Evolutionary conservation across 2,888 invertebrate genomes (phyloP).

Genomic region (Lottia scabra): DNA sequence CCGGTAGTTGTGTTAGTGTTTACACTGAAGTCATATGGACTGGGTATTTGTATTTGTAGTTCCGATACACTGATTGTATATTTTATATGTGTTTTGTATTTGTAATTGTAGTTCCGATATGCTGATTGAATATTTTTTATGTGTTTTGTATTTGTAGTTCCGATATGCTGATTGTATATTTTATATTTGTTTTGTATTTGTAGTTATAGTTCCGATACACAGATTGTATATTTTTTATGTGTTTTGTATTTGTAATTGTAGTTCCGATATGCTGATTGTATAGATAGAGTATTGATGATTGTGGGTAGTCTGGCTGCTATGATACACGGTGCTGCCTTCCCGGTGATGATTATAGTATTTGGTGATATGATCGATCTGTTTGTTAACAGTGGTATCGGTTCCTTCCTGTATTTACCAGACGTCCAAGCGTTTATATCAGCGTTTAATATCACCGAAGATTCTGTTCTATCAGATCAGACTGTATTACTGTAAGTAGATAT

Average conservation of each 20-base stretch:
- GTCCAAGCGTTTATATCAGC: neutral
- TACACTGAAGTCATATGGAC: too few relatives aligned
- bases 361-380: conserved; percentile 66
- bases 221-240: neutral
- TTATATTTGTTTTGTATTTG: neutral
- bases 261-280: conserved; percentile 62
- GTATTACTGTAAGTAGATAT: neutral
- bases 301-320: conserved; percentile 56
- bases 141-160: too few relatives aligned
- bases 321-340: conserved; percentile 61
- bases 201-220: too few relatives aligned
- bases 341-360: conserved; percentile 67
- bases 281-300: conserved; percentile 60
- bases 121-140: neutral
- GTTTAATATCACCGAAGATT: neutral
- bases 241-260: conserved; percentile 39
- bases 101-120: too few relatives aligned
- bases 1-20: too few relatives aligned
- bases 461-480: neutral
- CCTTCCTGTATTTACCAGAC: conserved; percentile 14
- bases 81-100: neutral
- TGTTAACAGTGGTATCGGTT: conserved; percentile 37
- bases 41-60: too few relatives aligned
- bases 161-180: neutral
- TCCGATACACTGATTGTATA: neutral